Base-by-base conservation (phyloP, 1,140 invertebrate genomes). In the Probaryconus sp. region DNA sequence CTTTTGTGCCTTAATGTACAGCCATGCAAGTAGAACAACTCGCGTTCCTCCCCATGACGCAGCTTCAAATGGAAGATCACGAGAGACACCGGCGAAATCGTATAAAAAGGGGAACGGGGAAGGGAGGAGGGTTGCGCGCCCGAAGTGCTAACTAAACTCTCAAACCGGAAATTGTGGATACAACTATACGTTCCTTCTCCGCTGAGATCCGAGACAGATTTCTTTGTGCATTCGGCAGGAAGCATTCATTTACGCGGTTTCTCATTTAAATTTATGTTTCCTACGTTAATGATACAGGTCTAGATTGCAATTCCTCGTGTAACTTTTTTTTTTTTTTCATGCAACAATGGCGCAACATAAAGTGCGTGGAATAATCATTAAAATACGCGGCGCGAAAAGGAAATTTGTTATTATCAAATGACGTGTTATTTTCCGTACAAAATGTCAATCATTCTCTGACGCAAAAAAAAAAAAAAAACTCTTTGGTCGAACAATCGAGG, bases 211-310 rank as follows among this genome's bases (percentile, higher is more conserved):
- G 40, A 43, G 38, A 37, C 45, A 43, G 26, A 56, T 56, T 56
- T 43, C 53, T 56, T 56, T 56, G 53, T 56, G 17, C 28, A 20
- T 38, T 17, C 6, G 38, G 14, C 38, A 31, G 53, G 53, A 56
- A 56, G 40, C 53, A 7, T 56, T 56, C 38, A 56, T 56, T 56
- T 43, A 24, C 38, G 53, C 38, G 13, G 14, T 43, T 56, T 43
- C 53, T 56, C 17, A 33, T 56, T 56, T 9, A 56, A 43, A 56
- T 56, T 56, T 43, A 56, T 56, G 40, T 55, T 55, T 55, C 50
- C 50, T 55, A 33, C 45, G 31, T 14, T 14, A 38, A 20, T 10
- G 5, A 17, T 11, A n/a, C 20, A 5, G 13, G 24, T n/a, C n/a
- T n/a, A n/a, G n/a, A n/a, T n/a, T n/a, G n/a, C n/a, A n/a, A n/a